A percentile compares a stretch with the other conserved stretches of the same genome.
These are phyloP conservation scores for Calliopum simillimum DNA, from an alignment of 2,888 invertebrate genomes.

Conservation along the genomic window DNA sequence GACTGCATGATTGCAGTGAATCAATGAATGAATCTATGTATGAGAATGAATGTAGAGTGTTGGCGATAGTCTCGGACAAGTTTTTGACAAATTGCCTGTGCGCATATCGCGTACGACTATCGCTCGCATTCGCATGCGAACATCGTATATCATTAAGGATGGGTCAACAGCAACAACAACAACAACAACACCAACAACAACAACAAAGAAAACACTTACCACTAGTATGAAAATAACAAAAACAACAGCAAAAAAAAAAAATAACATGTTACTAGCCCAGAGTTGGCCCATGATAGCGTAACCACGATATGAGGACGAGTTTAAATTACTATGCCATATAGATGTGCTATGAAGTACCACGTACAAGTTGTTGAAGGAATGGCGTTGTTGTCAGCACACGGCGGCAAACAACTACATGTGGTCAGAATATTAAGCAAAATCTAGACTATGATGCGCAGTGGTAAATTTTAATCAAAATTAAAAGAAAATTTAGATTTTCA, in stretches of 20 bases:
- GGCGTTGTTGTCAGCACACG: background rate
- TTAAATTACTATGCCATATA: conserved; percentile 25
- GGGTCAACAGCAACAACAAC: background rate
- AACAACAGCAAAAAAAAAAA: conserved; percentile 2
- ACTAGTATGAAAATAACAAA: background rate
- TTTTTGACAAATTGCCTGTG: conserved; percentile 29
- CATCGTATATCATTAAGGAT: conserved; percentile 28
- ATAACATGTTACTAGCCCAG: conserved; percentile 7
- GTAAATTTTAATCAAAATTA: too few relatives aligned
- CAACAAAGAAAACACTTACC: conserved; percentile 5
- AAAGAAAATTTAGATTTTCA: too few relatives aligned
- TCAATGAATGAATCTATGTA: background rate
- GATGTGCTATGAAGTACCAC: too few relatives aligned
- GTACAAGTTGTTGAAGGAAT: too few relatives aligned
- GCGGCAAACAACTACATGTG: conserved; percentile 18
- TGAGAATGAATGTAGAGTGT: background rate
- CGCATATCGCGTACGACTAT: conserved; percentile 21
- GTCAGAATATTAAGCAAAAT: conserved; percentile 27
- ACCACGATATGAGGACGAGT: conserved; percentile 18
- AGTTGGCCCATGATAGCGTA: conserved; percentile 14
- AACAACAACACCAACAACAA: conserved; percentile 14
- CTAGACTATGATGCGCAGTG: too few relatives aligned
- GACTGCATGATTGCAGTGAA: background rate
- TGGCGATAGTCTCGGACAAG: background rate
- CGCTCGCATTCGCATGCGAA: conserved; percentile 35